phyloP scores from a whole-genome alignment of 2,113 vertebrate genomes.

The Micronycteris hirsuta region DNA sequence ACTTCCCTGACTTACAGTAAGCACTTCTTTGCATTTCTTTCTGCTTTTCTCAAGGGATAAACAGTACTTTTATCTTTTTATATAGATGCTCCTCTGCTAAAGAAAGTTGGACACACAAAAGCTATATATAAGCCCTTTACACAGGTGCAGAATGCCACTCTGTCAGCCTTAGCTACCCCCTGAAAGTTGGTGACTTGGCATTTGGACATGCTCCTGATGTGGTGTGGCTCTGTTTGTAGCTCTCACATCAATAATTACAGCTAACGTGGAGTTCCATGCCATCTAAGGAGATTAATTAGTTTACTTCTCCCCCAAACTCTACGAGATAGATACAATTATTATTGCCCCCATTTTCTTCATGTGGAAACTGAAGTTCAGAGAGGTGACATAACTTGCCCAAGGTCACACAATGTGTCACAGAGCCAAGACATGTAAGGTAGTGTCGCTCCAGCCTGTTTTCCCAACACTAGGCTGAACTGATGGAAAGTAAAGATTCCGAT shows the following conservation, averaged over 20 bases:
- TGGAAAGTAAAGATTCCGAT: background rate
- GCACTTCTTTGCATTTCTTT: background rate
- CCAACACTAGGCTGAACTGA: background rate
- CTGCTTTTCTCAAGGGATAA: background rate
- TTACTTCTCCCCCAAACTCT: background rate
- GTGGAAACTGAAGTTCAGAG: background rate
- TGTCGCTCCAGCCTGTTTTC: background rate
- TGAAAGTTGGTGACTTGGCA: rapidly evolving
- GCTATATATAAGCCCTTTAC: background rate
- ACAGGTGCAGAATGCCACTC: background rate
- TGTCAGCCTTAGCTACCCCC: background rate
- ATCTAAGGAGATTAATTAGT: background rate
- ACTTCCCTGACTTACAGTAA: background rate
- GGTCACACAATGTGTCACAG: background rate
- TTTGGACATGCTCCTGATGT: background rate
- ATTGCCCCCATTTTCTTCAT: background rate
- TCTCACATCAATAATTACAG: background rate
- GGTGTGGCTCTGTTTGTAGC: background rate
- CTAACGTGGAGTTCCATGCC: background rate
- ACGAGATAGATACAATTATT: rapidly evolving
- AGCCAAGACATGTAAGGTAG: background rate
- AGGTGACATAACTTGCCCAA: background rate
- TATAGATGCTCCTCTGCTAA: background rate
- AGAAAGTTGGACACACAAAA: background rate
- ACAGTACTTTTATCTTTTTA: background rate